These are phyloP conservation scores for Hypanus sabinus DNA, from an alignment of 2,113 vertebrate genomes.

Conservation along the genomic window DNA sequence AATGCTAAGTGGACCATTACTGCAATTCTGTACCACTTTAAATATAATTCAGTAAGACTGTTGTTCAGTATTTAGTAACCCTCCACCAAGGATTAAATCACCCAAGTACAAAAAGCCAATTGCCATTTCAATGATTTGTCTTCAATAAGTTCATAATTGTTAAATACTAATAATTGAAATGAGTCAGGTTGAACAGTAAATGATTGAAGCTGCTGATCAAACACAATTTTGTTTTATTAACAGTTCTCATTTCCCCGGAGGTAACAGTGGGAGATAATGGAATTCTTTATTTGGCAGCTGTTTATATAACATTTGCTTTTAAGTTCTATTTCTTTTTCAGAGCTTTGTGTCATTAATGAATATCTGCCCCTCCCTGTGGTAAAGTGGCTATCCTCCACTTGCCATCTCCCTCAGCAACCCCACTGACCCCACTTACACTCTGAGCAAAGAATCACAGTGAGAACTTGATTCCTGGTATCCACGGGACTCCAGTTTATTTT, in stretches of 20 bases:
- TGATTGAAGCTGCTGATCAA: background rate
- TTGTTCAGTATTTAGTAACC: background rate
- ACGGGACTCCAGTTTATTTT: background rate
- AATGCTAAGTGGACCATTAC: background rate
- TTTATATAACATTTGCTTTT: background rate
- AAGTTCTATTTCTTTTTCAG: background rate
- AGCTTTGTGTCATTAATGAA: background rate
- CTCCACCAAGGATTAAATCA: background rate
- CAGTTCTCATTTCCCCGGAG: background rate
- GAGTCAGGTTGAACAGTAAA: background rate
- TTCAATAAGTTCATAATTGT: background rate
- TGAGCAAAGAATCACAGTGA: background rate
- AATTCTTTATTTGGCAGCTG: background rate
- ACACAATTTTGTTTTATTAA: constrained; percentile 1
- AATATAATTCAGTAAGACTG: background rate
- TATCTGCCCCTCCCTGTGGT: constrained; percentile 8
- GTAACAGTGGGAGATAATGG: background rate
- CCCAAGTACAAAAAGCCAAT: constrained; percentile 15
- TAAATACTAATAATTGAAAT: background rate
- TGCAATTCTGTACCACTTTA: background rate
- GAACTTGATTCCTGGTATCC: background rate
- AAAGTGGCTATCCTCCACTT: background rate
- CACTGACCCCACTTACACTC: background rate
- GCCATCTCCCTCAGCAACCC: background rate
- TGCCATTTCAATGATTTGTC: background rate